These are phyloP conservation scores for Datnioides undecimradiatus DNA, from an alignment of 2,113 vertebrate species.

Conservation along the genomic window DNA sequence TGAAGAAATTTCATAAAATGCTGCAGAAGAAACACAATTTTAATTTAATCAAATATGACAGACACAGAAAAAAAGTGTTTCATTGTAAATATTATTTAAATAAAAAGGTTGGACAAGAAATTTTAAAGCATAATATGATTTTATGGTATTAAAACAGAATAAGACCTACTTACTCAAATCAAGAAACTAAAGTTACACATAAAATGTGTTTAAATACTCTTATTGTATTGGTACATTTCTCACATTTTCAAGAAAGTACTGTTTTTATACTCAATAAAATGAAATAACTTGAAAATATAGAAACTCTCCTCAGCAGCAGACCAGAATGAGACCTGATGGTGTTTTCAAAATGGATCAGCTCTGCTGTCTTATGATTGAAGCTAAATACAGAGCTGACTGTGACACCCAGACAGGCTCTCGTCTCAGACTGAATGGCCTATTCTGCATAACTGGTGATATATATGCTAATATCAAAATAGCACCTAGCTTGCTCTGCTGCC, in stretches of 20 bases:
- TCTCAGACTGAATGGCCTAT: slow-evolving; percentile 46
- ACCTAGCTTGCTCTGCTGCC: slow-evolving; percentile 51
- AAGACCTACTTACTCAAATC: neutral
- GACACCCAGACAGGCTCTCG: slow-evolving; percentile 42
- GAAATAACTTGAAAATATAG: neutral
- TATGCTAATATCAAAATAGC: slow-evolving; percentile 79
- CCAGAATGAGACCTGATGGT: slow-evolving; percentile 1
- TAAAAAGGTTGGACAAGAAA: too few relatives aligned
- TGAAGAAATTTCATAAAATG: too few relatives aligned
- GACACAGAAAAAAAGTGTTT: too few relatives aligned
- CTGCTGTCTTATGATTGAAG: slow-evolving; percentile 20
- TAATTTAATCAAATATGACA: too few relatives aligned
- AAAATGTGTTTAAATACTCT: neutral
- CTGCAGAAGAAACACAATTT: too few relatives aligned
- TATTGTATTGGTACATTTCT: neutral
- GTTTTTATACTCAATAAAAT: neutral
- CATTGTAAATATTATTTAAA: too few relatives aligned
- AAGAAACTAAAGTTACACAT: neutral
- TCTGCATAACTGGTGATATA: slow-evolving; percentile 80
- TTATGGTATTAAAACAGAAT: neutral
- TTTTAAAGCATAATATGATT: neutral
- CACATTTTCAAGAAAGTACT: neutral
- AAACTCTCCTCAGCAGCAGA: neutral
- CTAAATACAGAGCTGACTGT: slow-evolving; percentile 50
- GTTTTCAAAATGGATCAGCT: slow-evolving; percentile 22